Evolutionary conservation across 2,888 invertebrate genomes (phyloP), one percentile per base, ranked within the genome.

Genomic region (Drosophila kokeensis): DNA sequence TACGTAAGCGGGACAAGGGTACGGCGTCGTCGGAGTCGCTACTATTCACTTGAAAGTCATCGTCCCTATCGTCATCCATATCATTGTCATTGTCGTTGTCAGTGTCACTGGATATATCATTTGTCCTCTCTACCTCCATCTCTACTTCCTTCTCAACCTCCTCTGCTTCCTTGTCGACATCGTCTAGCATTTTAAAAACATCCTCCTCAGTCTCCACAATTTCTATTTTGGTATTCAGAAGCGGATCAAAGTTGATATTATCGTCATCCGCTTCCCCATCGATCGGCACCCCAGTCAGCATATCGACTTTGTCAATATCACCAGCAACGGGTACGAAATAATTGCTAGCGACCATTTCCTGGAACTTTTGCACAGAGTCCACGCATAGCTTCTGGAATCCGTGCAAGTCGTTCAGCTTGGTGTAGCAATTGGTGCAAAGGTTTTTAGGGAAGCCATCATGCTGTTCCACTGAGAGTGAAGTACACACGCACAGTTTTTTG

Each of bases 401-500:
- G 4, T 92, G 89, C 69, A 91, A 60, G 8, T 92, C 92, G 64
- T 89, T 82, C 8, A 92, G 82, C 6, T 84, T 82, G 0, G 70
- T 76, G 62, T 82, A 90, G 52, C 92, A 92, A 36, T 60, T 69
- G 7, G 79, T 75, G 72, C 92, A 92, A 15, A 92, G 81, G 59
- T 82, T 89, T 42, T 84, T 89, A 2, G 92, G 93, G 27, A 90
- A 92, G 2, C 92, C 93, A 73, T 92, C 92, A 55, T 90, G 83
- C 48, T 82, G 84, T 24, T 92, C 92, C 69, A 92, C 91, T 0
- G 83, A 81, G 29, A 92, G 72, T 11, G 92, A 89, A 10, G 92
- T 92, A 65, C 92, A 92, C 42, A 88, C 81, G 66, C 86, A 84
- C 10, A 92, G 69, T 70, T 92, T 92, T 57, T 91, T 90, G 30